These are phyloP conservation scores for Chromobotia macracanthus DNA, from an alignment of 2,797 vertebrate genomes.

Conservation along the genomic window DNA sequence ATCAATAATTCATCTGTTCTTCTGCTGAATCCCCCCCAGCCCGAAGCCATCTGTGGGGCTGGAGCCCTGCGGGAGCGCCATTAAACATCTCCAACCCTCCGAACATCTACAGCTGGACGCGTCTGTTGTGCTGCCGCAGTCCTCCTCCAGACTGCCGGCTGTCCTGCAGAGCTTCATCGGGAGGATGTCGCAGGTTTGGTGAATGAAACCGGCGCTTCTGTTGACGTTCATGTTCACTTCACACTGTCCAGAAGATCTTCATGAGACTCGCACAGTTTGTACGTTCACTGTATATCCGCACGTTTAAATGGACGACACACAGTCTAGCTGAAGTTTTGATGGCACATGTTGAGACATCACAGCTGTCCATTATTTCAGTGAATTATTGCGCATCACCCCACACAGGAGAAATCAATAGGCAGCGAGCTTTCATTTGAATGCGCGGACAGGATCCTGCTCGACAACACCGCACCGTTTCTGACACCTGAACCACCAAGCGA, in stretches of 20 bases:
- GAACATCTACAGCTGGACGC: too few species aligned
- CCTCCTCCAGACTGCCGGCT: too few species aligned
- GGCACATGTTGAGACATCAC: conserved; percentile 20
- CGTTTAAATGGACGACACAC: too few species aligned
- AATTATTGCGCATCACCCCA: conserved; percentile 40
- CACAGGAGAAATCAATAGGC: conserved; percentile 41
- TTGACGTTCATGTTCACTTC: too few species aligned
- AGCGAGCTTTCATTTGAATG: conserved; percentile 44
- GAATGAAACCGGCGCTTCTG: too few species aligned
- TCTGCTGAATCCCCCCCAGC: conserved; percentile 75
- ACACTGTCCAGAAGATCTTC: too few species aligned
- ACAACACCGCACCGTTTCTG: conserved; percentile 22
- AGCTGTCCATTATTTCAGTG: conserved; percentile 47
- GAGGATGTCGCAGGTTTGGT: too few species aligned
- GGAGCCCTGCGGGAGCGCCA: conserved; percentile 41
- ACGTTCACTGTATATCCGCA: too few species aligned
- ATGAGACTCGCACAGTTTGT: too few species aligned
- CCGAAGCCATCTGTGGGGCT: conserved; percentile 60
- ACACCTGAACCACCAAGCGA: conserved; percentile 1
- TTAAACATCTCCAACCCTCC: conserved; percentile 20
- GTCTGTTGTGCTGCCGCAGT: too few species aligned
- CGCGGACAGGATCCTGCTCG: conserved; percentile 29
- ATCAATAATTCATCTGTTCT: conserved; percentile 85
- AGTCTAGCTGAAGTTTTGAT: too few species aligned
- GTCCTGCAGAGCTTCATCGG: too few species aligned